These are phyloP conservation scores for Triops longicaudatus DNA, from an alignment of 1,140 invertebrate species.

Conservation along the genomic window DNA sequence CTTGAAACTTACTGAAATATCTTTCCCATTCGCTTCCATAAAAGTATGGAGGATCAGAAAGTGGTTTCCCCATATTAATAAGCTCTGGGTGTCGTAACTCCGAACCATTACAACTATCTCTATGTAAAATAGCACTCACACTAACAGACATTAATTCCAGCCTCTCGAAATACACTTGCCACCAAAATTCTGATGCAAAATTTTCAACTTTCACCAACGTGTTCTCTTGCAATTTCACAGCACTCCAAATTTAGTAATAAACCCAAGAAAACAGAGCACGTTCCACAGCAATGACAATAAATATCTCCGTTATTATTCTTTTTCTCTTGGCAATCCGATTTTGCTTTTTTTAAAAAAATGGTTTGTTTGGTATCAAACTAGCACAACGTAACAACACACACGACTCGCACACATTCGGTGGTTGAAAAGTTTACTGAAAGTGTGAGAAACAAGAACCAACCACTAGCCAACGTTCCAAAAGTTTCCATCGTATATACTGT, in stretches of 20 bases:
- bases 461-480: not conserved
- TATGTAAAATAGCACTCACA: not conserved
- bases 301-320: not conserved
- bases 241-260: not conserved
- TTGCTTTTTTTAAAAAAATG: not conserved
- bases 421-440: conserved; percentile 12
- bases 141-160: not conserved
- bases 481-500: no score
- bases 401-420: not conserved
- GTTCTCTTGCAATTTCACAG: no score
- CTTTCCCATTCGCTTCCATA: conserved; percentile 20
- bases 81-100: not conserved
- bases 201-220: no score
- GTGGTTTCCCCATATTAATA: not conserved
- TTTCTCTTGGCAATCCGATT: no score
- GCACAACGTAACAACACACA: not conserved
- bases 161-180: no score
- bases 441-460: conserved; percentile 7
- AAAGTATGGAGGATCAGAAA: conserved; percentile 7
- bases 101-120: not conserved
- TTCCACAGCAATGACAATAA: not conserved
- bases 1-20: conserved; percentile 4
- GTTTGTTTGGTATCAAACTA: not conserved
- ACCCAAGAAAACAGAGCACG: not conserved
- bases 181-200: no score